These are phyloP conservation scores for Tenthredo livida DNA, from an alignment of 2,888 invertebrate species.

Conservation along the genomic window DNA sequence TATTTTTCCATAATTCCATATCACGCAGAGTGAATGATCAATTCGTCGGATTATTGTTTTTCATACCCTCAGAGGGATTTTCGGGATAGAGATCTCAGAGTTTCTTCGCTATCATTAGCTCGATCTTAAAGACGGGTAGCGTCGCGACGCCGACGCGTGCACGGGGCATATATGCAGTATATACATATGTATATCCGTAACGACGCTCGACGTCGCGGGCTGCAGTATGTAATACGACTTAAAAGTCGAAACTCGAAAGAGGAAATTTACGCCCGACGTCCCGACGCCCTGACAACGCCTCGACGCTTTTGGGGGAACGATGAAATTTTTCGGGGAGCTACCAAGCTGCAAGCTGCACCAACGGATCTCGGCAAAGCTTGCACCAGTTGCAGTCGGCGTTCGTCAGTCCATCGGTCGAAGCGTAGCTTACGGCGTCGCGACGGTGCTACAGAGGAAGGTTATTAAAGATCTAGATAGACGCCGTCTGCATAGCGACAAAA, in stretches of 20 bases:
- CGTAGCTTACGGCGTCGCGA: conserved; percentile 41
- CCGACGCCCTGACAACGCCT: conserved; percentile 4
- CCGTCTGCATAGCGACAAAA: conserved; percentile 10
- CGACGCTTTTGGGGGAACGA: conserved; percentile 30
- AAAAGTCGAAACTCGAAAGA: conserved; percentile 30
- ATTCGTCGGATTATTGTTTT: neutral
- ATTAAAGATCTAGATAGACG: conserved; percentile 16
- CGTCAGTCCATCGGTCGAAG: conserved; percentile 39
- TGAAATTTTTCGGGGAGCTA: conserved; percentile 23
- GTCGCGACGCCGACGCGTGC: conserved; percentile 28
- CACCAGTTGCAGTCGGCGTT: conserved; percentile 51
- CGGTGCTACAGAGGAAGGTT: conserved; percentile 28
- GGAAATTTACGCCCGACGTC: conserved; percentile 37
- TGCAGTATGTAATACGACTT: conserved; percentile 20
- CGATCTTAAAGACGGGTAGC: neutral
- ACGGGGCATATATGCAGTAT: neutral
- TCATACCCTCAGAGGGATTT: neutral
- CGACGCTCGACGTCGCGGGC: conserved; percentile 5
- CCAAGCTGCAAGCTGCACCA: neutral
- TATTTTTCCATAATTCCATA: neutral
- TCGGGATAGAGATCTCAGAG: conserved; percentile 19
- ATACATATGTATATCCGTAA: neutral
- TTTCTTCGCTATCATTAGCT: conserved; percentile 40
- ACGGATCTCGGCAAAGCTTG: conserved; percentile 30
- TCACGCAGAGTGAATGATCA: neutral